Conservation (phyloP, 1,140 invertebrate genomes). For the Diachasma alloeum region DNA sequence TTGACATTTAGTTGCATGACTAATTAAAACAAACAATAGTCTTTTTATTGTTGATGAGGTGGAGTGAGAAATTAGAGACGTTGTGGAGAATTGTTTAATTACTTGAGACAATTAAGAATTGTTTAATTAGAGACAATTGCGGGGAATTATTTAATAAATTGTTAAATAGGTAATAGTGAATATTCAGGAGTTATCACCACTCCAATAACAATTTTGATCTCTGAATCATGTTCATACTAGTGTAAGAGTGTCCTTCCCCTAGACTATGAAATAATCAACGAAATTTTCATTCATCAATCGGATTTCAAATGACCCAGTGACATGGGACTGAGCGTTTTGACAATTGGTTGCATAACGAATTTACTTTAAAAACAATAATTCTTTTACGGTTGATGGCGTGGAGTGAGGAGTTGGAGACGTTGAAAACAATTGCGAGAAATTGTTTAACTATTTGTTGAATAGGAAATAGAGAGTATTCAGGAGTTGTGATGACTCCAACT, state of each 20-base stretch:
- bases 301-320: not conserved
- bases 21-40: not conserved
- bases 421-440: not conserved
- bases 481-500: not conserved
- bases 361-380: not conserved
- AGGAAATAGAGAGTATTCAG: not conserved
- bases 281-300: not conserved
- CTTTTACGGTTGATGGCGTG: not conserved
- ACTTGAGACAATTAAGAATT: no score
- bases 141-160: no score
- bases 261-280: no score
- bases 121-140: no score
- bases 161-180: no score
- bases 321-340: not conserved
- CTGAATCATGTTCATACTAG: no score
- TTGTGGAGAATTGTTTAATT: not conserved
- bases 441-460: not conserved
- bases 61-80: not conserved
- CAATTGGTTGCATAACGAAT: conserved; percentile 45
- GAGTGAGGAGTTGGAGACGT: not conserved
- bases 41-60: not conserved
- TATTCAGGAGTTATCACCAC: no score
- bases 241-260: no score
- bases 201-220: no score
- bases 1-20: conserved; percentile 44